These are phyloP conservation scores for Emys orbicularis DNA, from an alignment of 2,797 vertebrate species.

Conservation along the genomic window DNA sequence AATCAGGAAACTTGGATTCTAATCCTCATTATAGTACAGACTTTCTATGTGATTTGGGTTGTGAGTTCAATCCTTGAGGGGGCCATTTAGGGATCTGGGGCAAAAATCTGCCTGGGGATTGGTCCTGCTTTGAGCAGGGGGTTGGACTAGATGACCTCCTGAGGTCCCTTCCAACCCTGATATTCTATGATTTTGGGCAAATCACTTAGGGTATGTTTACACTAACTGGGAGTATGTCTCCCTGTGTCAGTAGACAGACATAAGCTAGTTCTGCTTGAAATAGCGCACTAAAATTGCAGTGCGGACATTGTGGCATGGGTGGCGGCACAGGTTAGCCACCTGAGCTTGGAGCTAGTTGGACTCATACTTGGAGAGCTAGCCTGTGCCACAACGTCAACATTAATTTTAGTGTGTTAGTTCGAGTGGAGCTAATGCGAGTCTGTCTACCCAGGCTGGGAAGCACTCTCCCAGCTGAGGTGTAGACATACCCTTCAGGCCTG, in stretches of 20 bases:
- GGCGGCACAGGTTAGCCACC: neutral
- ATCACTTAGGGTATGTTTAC: neutral
- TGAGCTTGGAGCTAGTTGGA: neutral
- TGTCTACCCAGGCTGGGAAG: neutral
- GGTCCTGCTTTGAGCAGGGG: too few relatives aligned
- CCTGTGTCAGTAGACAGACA: neutral
- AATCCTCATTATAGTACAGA: neutral
- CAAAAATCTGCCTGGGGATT: too few relatives aligned
- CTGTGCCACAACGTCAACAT: neutral
- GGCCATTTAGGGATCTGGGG: too few relatives aligned
- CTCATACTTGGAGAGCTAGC: neutral
- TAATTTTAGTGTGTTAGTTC: neutral
- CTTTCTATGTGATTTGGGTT: neutral
- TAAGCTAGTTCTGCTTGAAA: neutral
- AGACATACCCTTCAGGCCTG: neutral
- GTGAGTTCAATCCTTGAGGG: too few relatives aligned
- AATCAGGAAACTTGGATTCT: neutral
- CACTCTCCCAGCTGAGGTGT: neutral
- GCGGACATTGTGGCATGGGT: neutral
- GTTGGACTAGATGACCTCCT: too few relatives aligned
- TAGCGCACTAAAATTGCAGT: neutral
- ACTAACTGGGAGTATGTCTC: too few relatives aligned
- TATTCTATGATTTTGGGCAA: neutral
- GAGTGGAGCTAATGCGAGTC: neutral
- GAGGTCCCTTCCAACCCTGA: too few relatives aligned